Conservation (phyloP, 2,113 vertebrate species). For the Ctenodactylus gundi region DNA sequence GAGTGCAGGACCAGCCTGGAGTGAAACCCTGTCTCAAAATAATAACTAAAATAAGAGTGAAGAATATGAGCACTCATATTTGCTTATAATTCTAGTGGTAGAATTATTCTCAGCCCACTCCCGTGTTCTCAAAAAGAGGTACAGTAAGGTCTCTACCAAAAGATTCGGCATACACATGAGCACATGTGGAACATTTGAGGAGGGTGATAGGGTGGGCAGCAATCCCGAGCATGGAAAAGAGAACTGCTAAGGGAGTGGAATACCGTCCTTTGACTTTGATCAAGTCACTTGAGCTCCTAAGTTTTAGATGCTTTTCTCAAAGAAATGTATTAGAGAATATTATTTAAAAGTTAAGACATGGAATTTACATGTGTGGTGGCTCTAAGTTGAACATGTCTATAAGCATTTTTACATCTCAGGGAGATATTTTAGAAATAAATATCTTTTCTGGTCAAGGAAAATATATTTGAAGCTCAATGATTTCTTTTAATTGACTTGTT, state of each 20-base stretch:
- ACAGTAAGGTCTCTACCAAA: neutral
- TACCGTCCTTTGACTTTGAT: neutral
- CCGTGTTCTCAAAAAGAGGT: constrained; percentile 1
- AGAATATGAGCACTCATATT: neutral
- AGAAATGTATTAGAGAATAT: neutral
- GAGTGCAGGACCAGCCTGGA: too few relatives aligned
- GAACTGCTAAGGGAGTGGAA: constrained; percentile 8
- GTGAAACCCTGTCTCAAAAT: too few relatives aligned
- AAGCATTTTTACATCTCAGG: neutral
- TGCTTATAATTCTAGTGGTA: neutral
- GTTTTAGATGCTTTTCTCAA: neutral
- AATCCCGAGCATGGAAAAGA: neutral
- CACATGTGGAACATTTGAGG: neutral
- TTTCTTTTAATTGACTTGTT: constrained; percentile 12
- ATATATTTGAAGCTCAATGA: neutral
- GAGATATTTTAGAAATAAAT: neutral
- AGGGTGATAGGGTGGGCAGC: neutral
- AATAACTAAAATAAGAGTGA: too few relatives aligned
- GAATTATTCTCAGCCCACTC: neutral
- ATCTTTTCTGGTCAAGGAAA: neutral
- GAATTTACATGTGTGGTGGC: neutral
- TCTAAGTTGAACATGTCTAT: neutral
- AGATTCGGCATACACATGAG: neutral
- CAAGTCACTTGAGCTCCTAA: neutral
- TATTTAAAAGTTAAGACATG: neutral